These are phyloP conservation scores for Eremobia ochroleuca DNA, from an alignment of 2,888 invertebrate species.

Conservation along the genomic window DNA sequence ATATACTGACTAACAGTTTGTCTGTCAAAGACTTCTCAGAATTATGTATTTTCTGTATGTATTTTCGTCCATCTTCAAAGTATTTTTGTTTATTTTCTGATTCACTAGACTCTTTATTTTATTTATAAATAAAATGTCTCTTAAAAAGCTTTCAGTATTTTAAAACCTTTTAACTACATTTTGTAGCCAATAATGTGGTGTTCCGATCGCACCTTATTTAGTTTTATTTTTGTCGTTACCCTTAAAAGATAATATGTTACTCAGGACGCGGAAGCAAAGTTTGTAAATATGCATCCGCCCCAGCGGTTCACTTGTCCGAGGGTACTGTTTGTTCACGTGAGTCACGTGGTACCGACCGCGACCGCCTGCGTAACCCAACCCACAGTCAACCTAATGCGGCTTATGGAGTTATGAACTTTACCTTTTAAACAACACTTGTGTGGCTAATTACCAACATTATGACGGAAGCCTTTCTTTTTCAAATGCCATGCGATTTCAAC, in stretches of 20 bases:
- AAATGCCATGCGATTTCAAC: constrained; percentile 40
- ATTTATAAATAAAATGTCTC: constrained; percentile 46
- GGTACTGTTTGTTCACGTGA: constrained; percentile 77
- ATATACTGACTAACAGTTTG: constrained; percentile 24
- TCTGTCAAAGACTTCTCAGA: constrained; percentile 38
- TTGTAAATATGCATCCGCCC: constrained; percentile 78
- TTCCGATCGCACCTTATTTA: constrained; percentile 10
- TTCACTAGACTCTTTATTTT: constrained; percentile 24
- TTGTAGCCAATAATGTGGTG: constrained; percentile 24
- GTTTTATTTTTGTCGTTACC: constrained; percentile 65
- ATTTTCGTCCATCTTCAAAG: constrained; percentile 32
- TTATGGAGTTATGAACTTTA: constrained; percentile 69
- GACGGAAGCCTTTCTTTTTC: constrained; percentile 40
- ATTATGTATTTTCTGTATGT: constrained; percentile 46
- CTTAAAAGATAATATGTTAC: constrained; percentile 74
- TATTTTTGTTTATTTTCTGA: constrained; percentile 43
- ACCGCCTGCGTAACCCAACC: constrained; percentile 64
- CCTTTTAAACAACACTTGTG: constrained; percentile 54
- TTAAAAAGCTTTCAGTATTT: constrained; percentile 52
- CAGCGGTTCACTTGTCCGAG: constrained; percentile 70
- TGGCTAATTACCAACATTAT: constrained; percentile 37
- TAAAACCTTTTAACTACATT: constrained; percentile 24
- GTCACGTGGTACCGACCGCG: constrained; percentile 69
- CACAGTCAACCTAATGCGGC: constrained; percentile 65
- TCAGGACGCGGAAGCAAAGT: constrained; percentile 75